Conservation (phyloP, 2,888 invertebrate species). For the Netelia melanura region DNA sequence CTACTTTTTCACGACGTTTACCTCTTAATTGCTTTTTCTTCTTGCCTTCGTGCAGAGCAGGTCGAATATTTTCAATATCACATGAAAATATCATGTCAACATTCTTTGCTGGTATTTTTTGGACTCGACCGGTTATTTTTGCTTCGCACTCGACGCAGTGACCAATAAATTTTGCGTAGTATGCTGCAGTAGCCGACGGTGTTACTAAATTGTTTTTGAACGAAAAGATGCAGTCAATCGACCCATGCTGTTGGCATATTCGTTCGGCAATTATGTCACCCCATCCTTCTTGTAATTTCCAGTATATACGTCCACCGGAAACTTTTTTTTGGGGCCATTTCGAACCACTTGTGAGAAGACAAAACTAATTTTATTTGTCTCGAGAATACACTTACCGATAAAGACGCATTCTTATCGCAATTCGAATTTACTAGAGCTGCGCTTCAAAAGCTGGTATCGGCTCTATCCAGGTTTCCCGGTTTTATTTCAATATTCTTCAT, state of each 20-base stretch:
- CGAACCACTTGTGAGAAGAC: constrained; percentile 41
- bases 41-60: constrained; percentile 32
- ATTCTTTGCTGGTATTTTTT: constrained; percentile 46
- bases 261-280: constrained; percentile 55
- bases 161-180: constrained; percentile 58
- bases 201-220: constrained; percentile 65
- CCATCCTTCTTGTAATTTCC: too few species aligned
- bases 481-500: too few species aligned
- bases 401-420: neutral
- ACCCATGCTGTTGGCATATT: constrained; percentile 62
- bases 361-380: constrained; percentile 55
- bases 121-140: constrained; percentile 55
- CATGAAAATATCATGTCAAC: constrained; percentile 60
- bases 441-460: neutral
- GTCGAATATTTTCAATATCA: constrained; percentile 52
- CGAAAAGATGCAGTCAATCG: constrained; percentile 58
- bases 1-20: constrained; percentile 52
- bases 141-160: constrained; percentile 61
- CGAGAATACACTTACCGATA: constrained; percentile 11
- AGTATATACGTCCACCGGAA: too few species aligned
- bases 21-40: constrained; percentile 62
- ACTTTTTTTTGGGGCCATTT: constrained; percentile 26
- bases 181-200: constrained; percentile 56
- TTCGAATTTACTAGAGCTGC: too few species aligned
- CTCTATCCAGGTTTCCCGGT: neutral